Conservation (phyloP, 2,797 vertebrate species). For the Moxostoma hubbsi region DNA sequence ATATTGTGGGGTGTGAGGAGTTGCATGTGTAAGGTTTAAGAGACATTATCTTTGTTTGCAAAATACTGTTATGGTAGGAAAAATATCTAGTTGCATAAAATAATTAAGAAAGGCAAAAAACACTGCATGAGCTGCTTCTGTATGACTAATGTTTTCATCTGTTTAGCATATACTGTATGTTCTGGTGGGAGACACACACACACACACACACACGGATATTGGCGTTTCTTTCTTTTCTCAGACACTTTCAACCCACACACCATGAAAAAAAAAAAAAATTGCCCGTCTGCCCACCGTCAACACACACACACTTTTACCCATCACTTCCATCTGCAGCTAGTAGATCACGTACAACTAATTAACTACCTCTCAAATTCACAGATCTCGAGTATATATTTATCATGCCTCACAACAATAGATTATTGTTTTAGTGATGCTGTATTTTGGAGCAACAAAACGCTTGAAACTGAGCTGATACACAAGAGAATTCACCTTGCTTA, state of each 20-base stretch:
- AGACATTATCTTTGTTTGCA: no score
- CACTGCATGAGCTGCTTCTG: no score
- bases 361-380: constrained; percentile 54
- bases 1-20: no score
- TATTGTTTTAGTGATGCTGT: constrained; percentile 31
- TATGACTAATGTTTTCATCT: no score
- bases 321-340: constrained; percentile 28
- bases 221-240: constrained; percentile 67
- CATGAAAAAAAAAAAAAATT: constrained; percentile 77
- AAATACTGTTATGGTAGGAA: no score
- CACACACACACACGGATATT: constrained; percentile 32
- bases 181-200: constrained; percentile 13
- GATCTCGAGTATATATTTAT: constrained; percentile 75
- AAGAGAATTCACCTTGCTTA: constrained; percentile 29
- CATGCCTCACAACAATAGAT: constrained; percentile 51
- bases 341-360: constrained; percentile 44
- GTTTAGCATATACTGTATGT: no score
- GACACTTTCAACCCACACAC: constrained; percentile 80
- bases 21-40: no score
- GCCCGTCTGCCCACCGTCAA: constrained; percentile 73
- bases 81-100: no score
- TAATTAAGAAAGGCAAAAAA: no score
- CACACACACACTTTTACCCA: constrained; percentile 49
- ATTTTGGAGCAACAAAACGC: constrained; percentile 4
- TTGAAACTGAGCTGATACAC: background rate